Evolutionary conservation across 2,797 vertebrate species (phyloP).

Genomic region (Phoebastria nigripes): DNA sequence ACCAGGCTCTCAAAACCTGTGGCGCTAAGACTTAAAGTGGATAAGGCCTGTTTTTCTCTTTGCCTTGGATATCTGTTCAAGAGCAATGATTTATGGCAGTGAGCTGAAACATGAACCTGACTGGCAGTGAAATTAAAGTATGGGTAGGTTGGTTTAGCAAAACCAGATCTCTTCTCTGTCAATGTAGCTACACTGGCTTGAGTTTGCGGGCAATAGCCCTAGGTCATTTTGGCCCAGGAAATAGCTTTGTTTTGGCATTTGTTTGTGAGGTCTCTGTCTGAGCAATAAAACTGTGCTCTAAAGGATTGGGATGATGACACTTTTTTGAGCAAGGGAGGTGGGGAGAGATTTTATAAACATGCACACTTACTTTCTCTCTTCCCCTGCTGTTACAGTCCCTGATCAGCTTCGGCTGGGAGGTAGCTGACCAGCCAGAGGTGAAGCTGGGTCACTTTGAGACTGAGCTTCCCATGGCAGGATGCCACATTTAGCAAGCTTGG

Average conservation of each 20-base stretch:
- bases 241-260: neutral
- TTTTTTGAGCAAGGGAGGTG: neutral
- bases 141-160: neutral
- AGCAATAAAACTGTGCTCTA: neutral
- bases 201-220: neutral
- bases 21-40: fast-evolving
- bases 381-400: neutral
- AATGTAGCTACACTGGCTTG: neutral
- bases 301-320: neutral
- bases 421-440: neutral
- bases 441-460: neutral
- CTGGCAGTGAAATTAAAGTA: neutral
- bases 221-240: neutral
- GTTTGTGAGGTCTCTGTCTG: neutral
- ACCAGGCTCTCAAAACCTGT: neutral
- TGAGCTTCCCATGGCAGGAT: neutral
- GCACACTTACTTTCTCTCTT: neutral
- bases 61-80: neutral
- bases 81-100: neutral
- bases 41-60: neutral
- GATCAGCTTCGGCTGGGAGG: neutral
- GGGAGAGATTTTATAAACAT: neutral
- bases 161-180: neutral
- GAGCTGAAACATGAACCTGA: neutral
- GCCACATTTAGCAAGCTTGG: neutral